Evolutionary conservation across 2,888 invertebrate genomes (phyloP).

Genomic region (Bellardia bayeri): DNA sequence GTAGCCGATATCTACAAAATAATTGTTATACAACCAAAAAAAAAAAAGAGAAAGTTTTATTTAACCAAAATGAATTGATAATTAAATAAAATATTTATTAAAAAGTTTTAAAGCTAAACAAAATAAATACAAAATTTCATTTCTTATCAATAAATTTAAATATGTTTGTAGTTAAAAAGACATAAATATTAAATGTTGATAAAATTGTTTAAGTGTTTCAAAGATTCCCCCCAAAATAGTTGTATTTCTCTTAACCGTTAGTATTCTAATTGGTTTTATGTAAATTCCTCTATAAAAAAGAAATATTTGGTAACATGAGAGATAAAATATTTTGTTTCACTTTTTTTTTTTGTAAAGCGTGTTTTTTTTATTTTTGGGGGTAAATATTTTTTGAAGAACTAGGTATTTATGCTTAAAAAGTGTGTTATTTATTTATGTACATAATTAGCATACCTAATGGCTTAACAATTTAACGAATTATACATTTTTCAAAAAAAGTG

Average conservation of each 20-base stretch:
- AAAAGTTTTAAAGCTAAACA: no score
- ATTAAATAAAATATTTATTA: neutral
- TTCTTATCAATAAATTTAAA: neutral
- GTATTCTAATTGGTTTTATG: neutral
- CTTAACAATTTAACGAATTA: neutral
- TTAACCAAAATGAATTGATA: neutral
- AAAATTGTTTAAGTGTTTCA: neutral
- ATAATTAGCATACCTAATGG: neutral
- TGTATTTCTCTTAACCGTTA: neutral
- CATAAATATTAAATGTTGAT: neutral
- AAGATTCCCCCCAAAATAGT: neutral
- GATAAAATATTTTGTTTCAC: neutral
- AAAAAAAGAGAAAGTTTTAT: slow-evolving; percentile 59
- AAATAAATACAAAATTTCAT: no score
- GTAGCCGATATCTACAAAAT: slow-evolving; percentile 71
- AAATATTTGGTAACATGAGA: neutral
- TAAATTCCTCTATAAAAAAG: neutral
- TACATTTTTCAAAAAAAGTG: no score
- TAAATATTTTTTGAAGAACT: neutral
- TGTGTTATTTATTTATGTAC: neutral
- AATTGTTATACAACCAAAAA: neutral
- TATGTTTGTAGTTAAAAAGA: neutral
- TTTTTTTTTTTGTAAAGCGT: neutral
- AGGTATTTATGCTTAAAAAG: neutral
- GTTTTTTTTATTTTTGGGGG: neutral